phyloP scores from a whole-genome alignment of 2,888 invertebrate species.

The Tricholauxania praeusta region DNA sequence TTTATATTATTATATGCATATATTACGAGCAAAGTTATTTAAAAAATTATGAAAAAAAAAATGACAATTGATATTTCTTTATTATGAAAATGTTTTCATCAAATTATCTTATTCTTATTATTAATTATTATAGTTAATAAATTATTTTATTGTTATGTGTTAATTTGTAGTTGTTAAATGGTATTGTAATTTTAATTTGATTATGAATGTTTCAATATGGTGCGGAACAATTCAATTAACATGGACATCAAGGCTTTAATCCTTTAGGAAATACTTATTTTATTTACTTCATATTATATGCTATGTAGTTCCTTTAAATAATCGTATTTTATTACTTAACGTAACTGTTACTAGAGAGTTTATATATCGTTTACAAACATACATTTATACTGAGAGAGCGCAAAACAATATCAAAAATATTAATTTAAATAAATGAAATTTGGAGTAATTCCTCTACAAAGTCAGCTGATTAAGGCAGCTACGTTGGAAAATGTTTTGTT shows the following conservation, averaged over 20 bases:
- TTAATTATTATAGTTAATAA: neutral
- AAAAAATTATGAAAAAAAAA: neutral
- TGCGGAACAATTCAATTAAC: neutral
- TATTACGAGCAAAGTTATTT: neutral
- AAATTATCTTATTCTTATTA: conserved; percentile 5
- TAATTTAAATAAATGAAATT: too few species aligned
- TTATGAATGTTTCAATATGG: neutral
- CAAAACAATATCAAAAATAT: too few species aligned
- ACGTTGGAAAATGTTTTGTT: too few species aligned
- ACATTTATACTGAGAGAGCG: too few species aligned
- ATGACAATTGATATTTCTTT: neutral
- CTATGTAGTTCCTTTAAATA: too few species aligned
- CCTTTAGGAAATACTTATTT: neutral
- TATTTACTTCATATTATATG: neutral
- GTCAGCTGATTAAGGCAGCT: too few species aligned
- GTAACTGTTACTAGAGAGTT: too few species aligned
- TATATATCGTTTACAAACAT: too few species aligned
- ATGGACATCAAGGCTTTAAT: neutral
- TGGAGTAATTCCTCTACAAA: too few species aligned
- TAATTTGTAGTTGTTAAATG: conserved; percentile 4
- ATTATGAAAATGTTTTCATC: neutral
- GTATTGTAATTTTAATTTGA: neutral
- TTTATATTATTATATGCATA: neutral
- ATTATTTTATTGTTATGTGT: neutral
- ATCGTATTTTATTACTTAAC: too few species aligned